A percentile compares a stretch with the other conserved stretches of the same genome.
Evolutionary conservation across 2,113 vertebrate genomes (phyloP).

Genomic region (Ameiurus melas): DNA sequence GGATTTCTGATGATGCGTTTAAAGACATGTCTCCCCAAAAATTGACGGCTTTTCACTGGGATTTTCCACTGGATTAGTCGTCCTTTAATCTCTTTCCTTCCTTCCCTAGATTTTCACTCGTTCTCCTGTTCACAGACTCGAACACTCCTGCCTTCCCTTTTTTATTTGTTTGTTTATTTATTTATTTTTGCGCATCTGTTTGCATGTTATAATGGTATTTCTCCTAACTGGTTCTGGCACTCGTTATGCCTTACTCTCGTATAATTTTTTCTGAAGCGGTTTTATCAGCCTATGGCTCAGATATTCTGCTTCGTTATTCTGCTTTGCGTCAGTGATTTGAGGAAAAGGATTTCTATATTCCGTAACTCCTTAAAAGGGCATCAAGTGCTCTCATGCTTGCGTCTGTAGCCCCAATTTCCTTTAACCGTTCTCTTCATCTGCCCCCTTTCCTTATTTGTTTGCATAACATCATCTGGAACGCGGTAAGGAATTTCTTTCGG

Average conservation of each 20-base stretch:
- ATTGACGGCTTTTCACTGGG: slow-evolving; percentile 56
- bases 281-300: slow-evolving; percentile 62
- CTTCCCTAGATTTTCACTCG: slow-evolving; percentile 37
- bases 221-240: neutral
- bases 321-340: slow-evolving; percentile 72
- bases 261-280: slow-evolving; percentile 33
- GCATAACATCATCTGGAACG: slow-evolving; percentile 50
- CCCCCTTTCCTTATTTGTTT: slow-evolving; percentile 50
- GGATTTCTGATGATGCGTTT: slow-evolving; percentile 20
- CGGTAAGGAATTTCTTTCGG: slow-evolving; percentile 57
- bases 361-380: slow-evolving; percentile 64
- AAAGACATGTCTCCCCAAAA: neutral
- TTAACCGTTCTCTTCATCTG: slow-evolving; percentile 5
- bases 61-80: slow-evolving; percentile 30
- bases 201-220: neutral
- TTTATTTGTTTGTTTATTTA: neutral
- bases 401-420: slow-evolving; percentile 28
- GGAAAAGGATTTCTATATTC: slow-evolving; percentile 70
- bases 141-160: neutral
- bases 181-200: neutral
- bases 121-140: slow-evolving; percentile 43
- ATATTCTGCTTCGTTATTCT: slow-evolving; percentile 61
- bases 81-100: slow-evolving; percentile 62
- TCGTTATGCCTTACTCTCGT: slow-evolving; percentile 28
- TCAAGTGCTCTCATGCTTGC: slow-evolving; percentile 26